phyloP scores from a whole-genome alignment of 2,797 vertebrate species.

The Leucoraja ocellata region DNA sequence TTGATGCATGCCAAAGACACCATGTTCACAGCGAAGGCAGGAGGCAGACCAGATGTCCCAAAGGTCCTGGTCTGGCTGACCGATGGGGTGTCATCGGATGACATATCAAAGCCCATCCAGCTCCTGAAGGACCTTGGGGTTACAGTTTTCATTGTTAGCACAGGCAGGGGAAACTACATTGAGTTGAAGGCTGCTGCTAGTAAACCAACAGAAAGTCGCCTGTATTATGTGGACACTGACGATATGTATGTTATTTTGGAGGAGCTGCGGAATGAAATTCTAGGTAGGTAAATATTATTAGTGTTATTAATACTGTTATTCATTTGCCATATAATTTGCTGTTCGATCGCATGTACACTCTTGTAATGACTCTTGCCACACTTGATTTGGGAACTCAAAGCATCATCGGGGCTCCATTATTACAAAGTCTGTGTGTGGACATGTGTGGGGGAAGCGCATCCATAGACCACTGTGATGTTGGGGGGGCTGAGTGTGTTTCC shows the following conservation, averaged over 20 bases:
- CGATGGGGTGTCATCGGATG: conserved; percentile 79
- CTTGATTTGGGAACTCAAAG: background rate
- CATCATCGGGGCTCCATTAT: background rate
- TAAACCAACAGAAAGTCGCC: conserved; percentile 64
- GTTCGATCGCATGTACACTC: background rate
- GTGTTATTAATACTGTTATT: background rate
- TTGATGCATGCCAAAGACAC: conserved; percentile 63
- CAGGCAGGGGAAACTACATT: conserved; percentile 75
- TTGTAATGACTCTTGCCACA: background rate
- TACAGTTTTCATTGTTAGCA: conserved; percentile 80
- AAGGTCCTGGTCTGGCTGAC: conserved; percentile 93
- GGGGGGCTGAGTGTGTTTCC: background rate
- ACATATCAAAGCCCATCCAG: conserved; percentile 71
- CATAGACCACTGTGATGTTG: background rate
- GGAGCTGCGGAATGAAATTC: conserved; percentile 71
- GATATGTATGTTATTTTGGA: conserved; percentile 77
- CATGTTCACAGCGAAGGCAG: conserved; percentile 56
- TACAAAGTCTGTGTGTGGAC: background rate
- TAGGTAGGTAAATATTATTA: conserved; percentile 61
- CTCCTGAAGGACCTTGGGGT: conserved; percentile 73
- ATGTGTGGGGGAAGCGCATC: conserved; percentile 38
- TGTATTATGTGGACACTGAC: conserved; percentile 89
- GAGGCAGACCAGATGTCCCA: conserved; percentile 67
- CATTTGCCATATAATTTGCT: background rate
- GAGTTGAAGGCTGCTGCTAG: conserved; percentile 72